phyloP scores from a whole-genome alignment of 1,140 invertebrate species.

The Contarinia nasturtii region DNA sequence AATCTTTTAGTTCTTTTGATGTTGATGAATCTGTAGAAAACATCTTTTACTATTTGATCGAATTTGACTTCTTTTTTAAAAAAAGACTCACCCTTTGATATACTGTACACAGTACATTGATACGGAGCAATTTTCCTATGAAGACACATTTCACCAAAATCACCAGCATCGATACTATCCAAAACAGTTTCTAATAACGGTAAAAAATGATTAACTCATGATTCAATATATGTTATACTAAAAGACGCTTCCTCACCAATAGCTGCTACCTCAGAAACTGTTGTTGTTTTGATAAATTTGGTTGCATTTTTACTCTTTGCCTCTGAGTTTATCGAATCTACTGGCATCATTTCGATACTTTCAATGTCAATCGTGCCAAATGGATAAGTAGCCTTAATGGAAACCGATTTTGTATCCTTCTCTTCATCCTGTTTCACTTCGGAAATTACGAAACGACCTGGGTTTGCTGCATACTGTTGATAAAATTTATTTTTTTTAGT shows the following conservation, averaged over 20 bases:
- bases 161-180: conserved; percentile 12
- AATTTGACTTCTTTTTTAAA: neutral
- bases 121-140: conserved; percentile 54
- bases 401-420: conserved; percentile 14
- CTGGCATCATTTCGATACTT: conserved; percentile 10
- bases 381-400: conserved; percentile 12
- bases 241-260: conserved; percentile 8
- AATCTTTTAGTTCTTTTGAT: conserved; percentile 24
- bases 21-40: neutral
- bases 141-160: conserved; percentile 27
- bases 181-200: conserved; percentile 8
- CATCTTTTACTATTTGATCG: no score
- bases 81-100: conserved; percentile 5
- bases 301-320: neutral
- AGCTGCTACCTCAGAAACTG: conserved; percentile 10
- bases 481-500: neutral
- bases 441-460: conserved; percentile 35
- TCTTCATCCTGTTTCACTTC: conserved; percentile 25
- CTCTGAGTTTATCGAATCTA: neutral
- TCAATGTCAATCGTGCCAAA: conserved; percentile 9
- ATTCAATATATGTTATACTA: neutral
- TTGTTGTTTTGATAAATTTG: neutral
- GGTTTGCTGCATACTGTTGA: conserved; percentile 38
- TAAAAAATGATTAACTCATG: neutral
- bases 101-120: conserved; percentile 14